Conservation (phyloP, 2,888 invertebrate species). For the Aradus depressus region DNA sequence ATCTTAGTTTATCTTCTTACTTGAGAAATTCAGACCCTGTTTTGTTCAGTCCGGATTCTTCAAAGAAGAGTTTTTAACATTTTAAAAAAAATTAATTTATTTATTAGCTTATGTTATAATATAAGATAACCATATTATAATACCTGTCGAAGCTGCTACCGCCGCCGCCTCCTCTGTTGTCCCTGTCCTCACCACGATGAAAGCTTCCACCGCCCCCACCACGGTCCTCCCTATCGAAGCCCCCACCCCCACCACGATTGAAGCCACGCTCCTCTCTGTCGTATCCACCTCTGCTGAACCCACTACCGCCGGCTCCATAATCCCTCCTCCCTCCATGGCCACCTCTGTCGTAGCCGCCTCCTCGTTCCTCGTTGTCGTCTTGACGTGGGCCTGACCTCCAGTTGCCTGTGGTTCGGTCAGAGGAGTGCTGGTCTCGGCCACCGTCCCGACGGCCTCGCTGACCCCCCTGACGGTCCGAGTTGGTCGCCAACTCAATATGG, state of each 20-base stretch:
- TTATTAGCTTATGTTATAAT: no score
- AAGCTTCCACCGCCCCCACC: constrained; percentile 41
- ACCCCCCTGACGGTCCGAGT: constrained; percentile 48
- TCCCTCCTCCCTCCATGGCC: constrained; percentile 8
- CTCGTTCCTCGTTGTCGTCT: constrained; percentile 35
- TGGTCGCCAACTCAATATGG: constrained; percentile 54
- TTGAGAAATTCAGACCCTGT: no score
- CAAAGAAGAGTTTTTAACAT: no score
- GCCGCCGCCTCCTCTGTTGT: constrained; percentile 55
- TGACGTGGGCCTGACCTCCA: constrained; percentile 59
- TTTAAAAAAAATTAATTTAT: no score
- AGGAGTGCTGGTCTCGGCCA: constrained; percentile 11
- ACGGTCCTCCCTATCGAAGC: constrained; percentile 39
- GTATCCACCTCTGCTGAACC: constrained; percentile 14
- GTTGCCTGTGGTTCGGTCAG: constrained; percentile 59
- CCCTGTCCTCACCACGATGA: constrained; percentile 4
- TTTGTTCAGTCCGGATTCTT: no score
- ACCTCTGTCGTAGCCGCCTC: constrained; percentile 1
- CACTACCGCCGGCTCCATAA: constrained; percentile 6
- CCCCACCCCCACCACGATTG: constrained; percentile 10
- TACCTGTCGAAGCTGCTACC: constrained; percentile 58
- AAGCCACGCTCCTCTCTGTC: constrained; percentile 6
- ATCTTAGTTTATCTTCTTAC: no score
- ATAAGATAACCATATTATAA: no score
- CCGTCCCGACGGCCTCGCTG: constrained; percentile 43